Conservation (phyloP, 2,113 vertebrate genomes). For the Prinia subflava region DNA sequence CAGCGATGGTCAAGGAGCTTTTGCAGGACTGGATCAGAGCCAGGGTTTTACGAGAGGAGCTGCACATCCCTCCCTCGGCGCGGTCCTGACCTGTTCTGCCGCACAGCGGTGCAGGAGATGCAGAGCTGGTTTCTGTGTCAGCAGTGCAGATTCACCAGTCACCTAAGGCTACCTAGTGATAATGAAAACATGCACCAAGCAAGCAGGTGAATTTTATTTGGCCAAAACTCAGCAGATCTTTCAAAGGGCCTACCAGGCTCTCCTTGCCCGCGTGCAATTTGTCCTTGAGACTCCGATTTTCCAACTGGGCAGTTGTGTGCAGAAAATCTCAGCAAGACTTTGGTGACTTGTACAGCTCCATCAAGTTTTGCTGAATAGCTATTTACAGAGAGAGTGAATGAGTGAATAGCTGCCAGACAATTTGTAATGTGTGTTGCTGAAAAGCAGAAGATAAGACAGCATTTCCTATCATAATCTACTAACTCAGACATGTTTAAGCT, state of each 20-base stretch:
- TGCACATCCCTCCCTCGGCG: neutral
- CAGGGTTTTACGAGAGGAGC: neutral
- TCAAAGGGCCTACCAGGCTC: neutral
- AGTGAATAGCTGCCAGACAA: constrained; percentile 50
- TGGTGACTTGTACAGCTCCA: neutral
- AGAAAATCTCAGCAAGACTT: neutral
- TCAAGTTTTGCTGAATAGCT: constrained; percentile 30
- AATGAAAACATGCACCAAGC: neutral
- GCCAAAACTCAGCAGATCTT: neutral
- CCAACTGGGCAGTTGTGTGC: neutral
- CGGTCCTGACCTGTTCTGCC: neutral
- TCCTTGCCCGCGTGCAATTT: rapidly evolving
- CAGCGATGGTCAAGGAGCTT: neutral
- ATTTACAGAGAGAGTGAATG: constrained; percentile 22
- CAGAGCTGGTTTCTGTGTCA: neutral
- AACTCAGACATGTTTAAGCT: constrained; percentile 3
- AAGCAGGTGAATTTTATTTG: neutral
- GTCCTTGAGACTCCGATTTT: neutral
- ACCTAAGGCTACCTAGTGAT: neutral
- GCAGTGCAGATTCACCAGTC: neutral
- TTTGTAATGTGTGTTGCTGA: constrained; percentile 45
- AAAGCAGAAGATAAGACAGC: constrained; percentile 36
- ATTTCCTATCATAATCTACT: constrained; percentile 41
- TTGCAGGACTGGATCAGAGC: neutral
- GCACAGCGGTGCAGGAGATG: neutral